Evolutionary conservation across 2,888 invertebrate genomes (phyloP).

Genomic region (Dendrolimus pini): DNA sequence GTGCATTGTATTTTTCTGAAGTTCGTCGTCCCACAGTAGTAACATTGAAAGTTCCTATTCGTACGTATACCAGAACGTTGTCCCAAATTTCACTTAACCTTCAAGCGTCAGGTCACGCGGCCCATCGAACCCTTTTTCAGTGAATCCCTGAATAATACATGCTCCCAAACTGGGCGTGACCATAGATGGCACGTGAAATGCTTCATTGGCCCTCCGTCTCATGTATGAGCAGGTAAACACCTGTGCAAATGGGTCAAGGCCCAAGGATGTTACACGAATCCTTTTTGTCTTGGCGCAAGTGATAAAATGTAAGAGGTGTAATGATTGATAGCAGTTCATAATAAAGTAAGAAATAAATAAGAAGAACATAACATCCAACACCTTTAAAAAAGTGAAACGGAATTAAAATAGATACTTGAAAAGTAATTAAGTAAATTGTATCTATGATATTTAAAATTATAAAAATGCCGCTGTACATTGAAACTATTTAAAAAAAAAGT

Average conservation of each 20-base stretch:
- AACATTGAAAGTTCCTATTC: no score
- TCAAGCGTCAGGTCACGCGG: background rate
- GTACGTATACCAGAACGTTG: background rate
- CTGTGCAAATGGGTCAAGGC: slow-evolving; percentile 32
- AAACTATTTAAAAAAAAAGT: no score
- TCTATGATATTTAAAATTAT: no score
- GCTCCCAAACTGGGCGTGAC: slow-evolving; percentile 9
- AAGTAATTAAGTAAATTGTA: no score
- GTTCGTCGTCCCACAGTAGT: no score
- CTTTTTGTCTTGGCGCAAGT: background rate
- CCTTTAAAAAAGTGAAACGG: no score
- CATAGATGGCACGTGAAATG: slow-evolving; percentile 18
- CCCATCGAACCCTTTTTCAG: background rate
- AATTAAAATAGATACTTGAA: no score
- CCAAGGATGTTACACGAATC: background rate
- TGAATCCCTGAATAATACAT: background rate
- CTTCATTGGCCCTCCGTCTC: slow-evolving; percentile 25
- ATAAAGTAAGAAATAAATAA: no score
- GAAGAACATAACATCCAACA: no score
- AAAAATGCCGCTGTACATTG: no score
- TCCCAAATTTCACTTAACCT: background rate
- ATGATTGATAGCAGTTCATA: no score
- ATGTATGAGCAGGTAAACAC: slow-evolving; percentile 30
- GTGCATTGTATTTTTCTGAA: no score
- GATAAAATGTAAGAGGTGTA: background rate